Conservation (phyloP, 23 tunicate genomes). For the Phallusia fumigata region DNA sequence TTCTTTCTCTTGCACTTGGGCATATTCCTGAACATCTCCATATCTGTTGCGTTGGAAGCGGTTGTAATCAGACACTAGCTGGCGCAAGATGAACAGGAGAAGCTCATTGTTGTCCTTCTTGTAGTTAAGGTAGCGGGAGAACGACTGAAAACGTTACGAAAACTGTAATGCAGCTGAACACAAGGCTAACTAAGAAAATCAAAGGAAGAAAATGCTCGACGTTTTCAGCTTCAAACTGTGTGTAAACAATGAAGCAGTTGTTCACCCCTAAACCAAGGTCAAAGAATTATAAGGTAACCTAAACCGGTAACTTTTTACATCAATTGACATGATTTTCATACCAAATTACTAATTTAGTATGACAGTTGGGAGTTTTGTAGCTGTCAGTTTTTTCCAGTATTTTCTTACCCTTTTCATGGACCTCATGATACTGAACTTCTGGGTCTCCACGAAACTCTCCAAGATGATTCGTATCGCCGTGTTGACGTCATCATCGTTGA, state of each 20-base stretch:
- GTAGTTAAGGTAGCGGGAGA: slow-evolving; percentile 88
- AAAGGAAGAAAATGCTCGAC: background rate
- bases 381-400: too few relatives aligned
- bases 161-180: background rate
- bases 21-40: slow-evolving; percentile 60
- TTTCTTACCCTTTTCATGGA: slow-evolving; percentile 77
- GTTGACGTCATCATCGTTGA: slow-evolving; percentile 96
- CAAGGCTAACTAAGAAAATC: too few relatives aligned
- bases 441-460: slow-evolving; percentile 98
- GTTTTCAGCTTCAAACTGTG: too few relatives aligned
- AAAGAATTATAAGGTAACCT: too few relatives aligned
- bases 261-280: too few relatives aligned
- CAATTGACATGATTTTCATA: too few relatives aligned
- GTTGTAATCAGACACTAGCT: slow-evolving; percentile 79
- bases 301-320: too few relatives aligned
- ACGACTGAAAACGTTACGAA: slow-evolving; percentile 44
- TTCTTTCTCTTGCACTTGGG: slow-evolving; percentile 88
- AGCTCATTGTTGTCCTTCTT: slow-evolving; percentile 98
- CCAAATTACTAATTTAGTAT: too few relatives aligned
- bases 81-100: slow-evolving; percentile 84
- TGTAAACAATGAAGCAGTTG: too few relatives aligned
- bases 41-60: slow-evolving; percentile 71
- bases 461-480: slow-evolving; percentile 90
- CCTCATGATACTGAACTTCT: slow-evolving; percentile 95
- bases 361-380: too few relatives aligned